Base-by-base conservation (phyloP, 2,113 vertebrate genomes). In the Holacanthus passer region DNA sequence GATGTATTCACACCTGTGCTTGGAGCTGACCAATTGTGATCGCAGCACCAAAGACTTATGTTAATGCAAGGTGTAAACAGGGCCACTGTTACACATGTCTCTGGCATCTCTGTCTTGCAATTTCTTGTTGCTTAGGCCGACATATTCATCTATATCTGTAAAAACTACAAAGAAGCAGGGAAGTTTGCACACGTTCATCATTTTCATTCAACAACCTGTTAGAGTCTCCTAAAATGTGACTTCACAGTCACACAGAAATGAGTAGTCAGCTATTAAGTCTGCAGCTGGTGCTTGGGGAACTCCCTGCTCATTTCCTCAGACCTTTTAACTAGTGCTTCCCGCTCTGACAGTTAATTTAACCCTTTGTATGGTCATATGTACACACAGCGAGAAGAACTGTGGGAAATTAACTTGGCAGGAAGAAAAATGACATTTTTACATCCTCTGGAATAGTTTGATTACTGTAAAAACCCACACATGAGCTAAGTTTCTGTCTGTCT, bases 251-350 rank as follows among this genome's bases (percentile, higher is more conserved):
- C 10, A 37, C 24, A 41, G 27, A 62, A 16, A 4, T 4, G 3
- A 39, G 16, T n/a, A 2, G 8, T 59, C 16, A 8, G 69, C 2
- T 50, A 37, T 53, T 56, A 48, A 55, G 31, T 73, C 31, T 58
- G 60, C n/a, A 58, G 27, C n/a, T 55, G 47, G 31, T 63, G 35
- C 11, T 52, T 20, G 20, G 50, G 20, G 69, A 73, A 66, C 32
- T 39, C 52, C 17, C 62, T 31, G 31, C 31, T 39, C 14, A 22
- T 39, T 10, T 8, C 50, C 32, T 47, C 17, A 58, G 5, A 41
- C 12, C 9, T n/a, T 81, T 32, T 22, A n/a, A 37, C 4, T 10
- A 14, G 29, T 64, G 7, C 48, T 47, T 27, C 29, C 47, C 47
- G 39, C 48, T 70, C 12, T 32, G 47, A 22, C 22, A 45, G 2